These are phyloP conservation scores for Dugesia japonica DNA, from an alignment of 2,888 invertebrate genomes.

Conservation along the genomic window DNA sequence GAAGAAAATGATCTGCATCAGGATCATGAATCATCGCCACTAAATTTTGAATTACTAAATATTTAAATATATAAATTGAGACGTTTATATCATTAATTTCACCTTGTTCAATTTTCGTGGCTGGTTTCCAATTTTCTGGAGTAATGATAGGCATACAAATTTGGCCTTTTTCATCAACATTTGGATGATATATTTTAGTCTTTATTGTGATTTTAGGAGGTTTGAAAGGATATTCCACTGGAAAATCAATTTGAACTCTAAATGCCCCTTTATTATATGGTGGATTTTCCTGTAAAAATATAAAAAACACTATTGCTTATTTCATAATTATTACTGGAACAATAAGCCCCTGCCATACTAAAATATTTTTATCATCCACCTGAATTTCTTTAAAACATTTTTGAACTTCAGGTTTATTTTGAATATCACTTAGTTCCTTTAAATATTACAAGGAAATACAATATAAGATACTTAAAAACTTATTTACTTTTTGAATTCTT, in stretches of 20 bases:
- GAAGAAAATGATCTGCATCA: conserved; percentile 88
- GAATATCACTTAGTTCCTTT: too few relatives aligned
- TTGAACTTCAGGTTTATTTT: too few relatives aligned
- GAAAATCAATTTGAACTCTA: conserved; percentile 88
- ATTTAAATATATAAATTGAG: neutral
- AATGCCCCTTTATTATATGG: conserved; percentile 98
- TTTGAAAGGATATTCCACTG: conserved; percentile 97
- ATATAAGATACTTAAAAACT: too few relatives aligned
- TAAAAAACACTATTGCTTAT: too few relatives aligned
- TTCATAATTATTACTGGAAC: neutral
- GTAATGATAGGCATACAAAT: conserved; percentile 88
- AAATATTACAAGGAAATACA: too few relatives aligned
- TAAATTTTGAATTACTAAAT: conserved; percentile 75
- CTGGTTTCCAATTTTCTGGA: conserved; percentile 98
- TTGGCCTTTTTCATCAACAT: conserved; percentile 96
- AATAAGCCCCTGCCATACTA: neutral
- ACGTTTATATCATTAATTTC: conserved; percentile 25
- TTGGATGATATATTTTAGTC: conserved; percentile 98
- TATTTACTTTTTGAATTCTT: too few relatives aligned
- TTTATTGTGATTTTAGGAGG: conserved; percentile 95
- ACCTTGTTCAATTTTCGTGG: conserved; percentile 91
- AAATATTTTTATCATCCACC: too few relatives aligned
- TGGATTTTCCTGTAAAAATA: conserved; percentile 60
- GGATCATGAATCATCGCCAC: conserved; percentile 90
- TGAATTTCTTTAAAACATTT: too few relatives aligned